phyloP scores from a whole-genome alignment of 2,888 invertebrate genomes.

The Octonoba sinensis region DNA sequence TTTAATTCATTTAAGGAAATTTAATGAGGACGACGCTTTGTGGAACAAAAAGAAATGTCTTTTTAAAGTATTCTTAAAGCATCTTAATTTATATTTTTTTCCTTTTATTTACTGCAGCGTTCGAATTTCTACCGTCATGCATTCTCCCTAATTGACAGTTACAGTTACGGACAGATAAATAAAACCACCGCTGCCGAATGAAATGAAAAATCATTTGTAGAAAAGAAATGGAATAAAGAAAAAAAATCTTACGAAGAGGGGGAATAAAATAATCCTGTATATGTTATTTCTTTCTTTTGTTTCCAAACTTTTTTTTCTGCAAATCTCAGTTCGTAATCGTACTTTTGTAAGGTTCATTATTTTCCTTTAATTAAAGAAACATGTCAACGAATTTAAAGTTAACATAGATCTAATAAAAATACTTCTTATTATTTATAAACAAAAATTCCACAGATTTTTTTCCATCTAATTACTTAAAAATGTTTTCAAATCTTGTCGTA shows the following conservation, averaged over 20 bases:
- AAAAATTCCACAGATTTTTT: slow-evolving; percentile 27
- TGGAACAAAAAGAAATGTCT: neutral
- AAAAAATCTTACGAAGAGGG: slow-evolving; percentile 34
- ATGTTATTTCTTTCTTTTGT: slow-evolving; percentile 52
- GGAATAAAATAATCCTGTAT: slow-evolving; percentile 54
- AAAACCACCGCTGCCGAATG: slow-evolving; percentile 47
- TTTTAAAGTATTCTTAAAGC: slow-evolving; percentile 14
- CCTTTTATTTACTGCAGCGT: slow-evolving; percentile 15
- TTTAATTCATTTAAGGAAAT: slow-evolving; percentile 60
- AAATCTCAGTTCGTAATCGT: slow-evolving; percentile 26
- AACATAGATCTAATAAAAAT: slow-evolving; percentile 11
- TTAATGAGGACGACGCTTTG: slow-evolving; percentile 47
- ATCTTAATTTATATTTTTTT: slow-evolving; percentile 52
- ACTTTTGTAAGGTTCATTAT: slow-evolving; percentile 50
- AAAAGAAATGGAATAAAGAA: slow-evolving; percentile 38
- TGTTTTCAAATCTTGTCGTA: slow-evolving; percentile 12
- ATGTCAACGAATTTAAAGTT: slow-evolving; percentile 59
- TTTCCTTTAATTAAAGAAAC: slow-evolving; percentile 58
- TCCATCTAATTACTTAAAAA: slow-evolving; percentile 51
- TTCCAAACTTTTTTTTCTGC: slow-evolving; percentile 3
- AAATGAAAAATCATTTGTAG: slow-evolving; percentile 55
- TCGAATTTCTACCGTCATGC: slow-evolving; percentile 10
- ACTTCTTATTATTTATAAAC: neutral
- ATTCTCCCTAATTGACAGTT: slow-evolving; percentile 59
- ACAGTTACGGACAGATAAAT: slow-evolving; percentile 51